These are phyloP conservation scores for Lithobates sylvaticus DNA, from an alignment of 2,797 vertebrate species.

Conservation along the genomic window DNA sequence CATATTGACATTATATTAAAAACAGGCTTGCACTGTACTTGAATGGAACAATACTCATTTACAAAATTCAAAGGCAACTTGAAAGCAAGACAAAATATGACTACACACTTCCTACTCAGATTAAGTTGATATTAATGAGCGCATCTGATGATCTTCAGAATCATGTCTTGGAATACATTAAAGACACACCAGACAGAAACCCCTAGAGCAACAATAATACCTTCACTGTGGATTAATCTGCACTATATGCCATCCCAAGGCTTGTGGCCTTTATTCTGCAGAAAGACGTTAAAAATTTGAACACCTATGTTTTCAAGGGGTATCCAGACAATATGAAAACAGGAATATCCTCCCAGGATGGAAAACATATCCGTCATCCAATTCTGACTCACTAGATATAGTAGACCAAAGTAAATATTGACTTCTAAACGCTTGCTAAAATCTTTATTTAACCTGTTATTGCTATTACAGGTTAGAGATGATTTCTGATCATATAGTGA, in stretches of 20 bases:
- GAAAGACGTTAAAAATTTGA: slow-evolving; percentile 4
- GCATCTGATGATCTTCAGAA: too few relatives aligned
- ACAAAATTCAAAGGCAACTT: too few relatives aligned
- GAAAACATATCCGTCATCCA: slow-evolving; percentile 35
- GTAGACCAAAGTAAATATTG: slow-evolving; percentile 46
- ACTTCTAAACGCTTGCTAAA: not conserved
- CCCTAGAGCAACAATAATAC: not conserved
- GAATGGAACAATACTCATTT: too few relatives aligned
- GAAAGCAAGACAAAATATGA: too few relatives aligned
- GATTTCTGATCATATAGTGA: too few relatives aligned
- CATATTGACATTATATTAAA: too few relatives aligned
- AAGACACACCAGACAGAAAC: not conserved
- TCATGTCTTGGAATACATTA: not conserved
- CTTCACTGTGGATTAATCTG: not conserved
- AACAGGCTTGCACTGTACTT: too few relatives aligned
- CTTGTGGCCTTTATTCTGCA: not conserved
- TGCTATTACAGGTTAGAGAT: not conserved
- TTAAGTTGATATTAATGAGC: not conserved
- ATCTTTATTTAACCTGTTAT: not conserved
- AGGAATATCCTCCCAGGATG: slow-evolving; percentile 48
- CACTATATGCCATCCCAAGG: not conserved
- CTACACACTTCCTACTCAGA: not conserved
- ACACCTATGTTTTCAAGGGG: slow-evolving; percentile 10
- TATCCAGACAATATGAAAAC: slow-evolving; percentile 46
- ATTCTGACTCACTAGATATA: slow-evolving; percentile 20